Percentiles rank a stretch among this genome's conserved stretches.
phyloP scores from a whole-genome alignment of 2,888 invertebrate species.

The Machimus rusticus region DNA sequence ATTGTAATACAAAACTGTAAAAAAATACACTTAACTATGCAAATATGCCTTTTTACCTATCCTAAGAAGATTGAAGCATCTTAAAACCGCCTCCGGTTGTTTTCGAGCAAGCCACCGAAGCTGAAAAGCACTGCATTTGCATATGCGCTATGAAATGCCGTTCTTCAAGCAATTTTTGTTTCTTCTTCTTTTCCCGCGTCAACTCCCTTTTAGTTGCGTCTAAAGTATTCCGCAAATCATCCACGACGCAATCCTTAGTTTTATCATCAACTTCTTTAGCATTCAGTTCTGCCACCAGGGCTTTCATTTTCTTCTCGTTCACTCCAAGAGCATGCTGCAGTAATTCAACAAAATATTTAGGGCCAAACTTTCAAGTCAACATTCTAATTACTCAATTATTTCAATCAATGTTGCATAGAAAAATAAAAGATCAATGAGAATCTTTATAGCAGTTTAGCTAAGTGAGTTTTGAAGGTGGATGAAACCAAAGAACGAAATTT shows the following conservation, averaged over 20 bases:
- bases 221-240: slow-evolving; percentile 55
- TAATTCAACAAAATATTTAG: background rate
- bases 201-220: slow-evolving; percentile 57
- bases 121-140: slow-evolving; percentile 60
- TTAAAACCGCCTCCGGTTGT: slow-evolving; percentile 59
- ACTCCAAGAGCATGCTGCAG: slow-evolving; percentile 55
- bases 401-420: background rate
- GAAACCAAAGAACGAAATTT: background rate
- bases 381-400: background rate
- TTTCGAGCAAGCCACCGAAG: slow-evolving; percentile 56
- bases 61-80: slow-evolving; percentile 45
- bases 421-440: background rate
- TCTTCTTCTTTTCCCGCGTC: slow-evolving; percentile 57
- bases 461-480: too few species aligned
- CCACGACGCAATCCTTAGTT: slow-evolving; percentile 54
- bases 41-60: background rate
- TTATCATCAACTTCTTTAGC: slow-evolving; percentile 57
- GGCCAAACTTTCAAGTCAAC: background rate
- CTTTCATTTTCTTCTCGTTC: slow-evolving; percentile 59
- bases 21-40: background rate
- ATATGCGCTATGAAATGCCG: slow-evolving; percentile 58
- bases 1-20: background rate
- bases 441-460: background rate
- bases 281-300: slow-evolving; percentile 58
- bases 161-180: slow-evolving; percentile 58